Evolutionary conservation across 2,113 vertebrate genomes (phyloP).

Genomic region (Platycercus adscitus): DNA sequence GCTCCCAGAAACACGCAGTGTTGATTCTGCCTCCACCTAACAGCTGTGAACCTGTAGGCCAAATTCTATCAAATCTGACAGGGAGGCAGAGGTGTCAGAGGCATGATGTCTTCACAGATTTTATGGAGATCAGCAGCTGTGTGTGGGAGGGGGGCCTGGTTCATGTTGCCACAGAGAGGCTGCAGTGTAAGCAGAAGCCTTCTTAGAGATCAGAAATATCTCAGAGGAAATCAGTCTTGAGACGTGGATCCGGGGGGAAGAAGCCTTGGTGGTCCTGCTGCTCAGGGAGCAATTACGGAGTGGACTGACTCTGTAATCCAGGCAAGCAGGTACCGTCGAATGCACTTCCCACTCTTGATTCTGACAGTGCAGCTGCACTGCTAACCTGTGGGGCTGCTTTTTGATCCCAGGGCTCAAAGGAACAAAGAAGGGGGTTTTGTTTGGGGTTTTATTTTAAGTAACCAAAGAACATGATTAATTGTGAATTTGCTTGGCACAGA

Average conservation of each 20-base stretch:
- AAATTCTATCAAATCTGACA: conserved; percentile 53
- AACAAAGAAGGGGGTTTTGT: fast-evolving
- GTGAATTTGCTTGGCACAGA: neutral
- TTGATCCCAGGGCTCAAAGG: neutral
- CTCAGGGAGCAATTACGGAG: neutral
- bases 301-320: neutral
- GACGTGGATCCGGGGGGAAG: neutral
- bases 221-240: neutral
- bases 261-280: conserved; percentile 19
- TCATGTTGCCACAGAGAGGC: neutral
- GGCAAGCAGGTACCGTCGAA: neutral
- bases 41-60: conserved; percentile 63
- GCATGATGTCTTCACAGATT: conserved; percentile 31
- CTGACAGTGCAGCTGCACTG: neutral
- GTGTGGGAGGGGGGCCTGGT: conserved; percentile 28
- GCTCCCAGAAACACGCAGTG: neutral
- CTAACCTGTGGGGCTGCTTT: neutral
- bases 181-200: neutral
- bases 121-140: conserved; percentile 41
- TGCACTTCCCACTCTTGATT: neutral
- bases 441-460: neutral
- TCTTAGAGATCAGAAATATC: neutral
- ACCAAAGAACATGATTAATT: neutral
- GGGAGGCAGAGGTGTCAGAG: conserved; percentile 34
- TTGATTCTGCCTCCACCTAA: conserved; percentile 40